Conservation (phyloP, 2,888 invertebrate species). For the Synanthedon vespiformis region DNA sequence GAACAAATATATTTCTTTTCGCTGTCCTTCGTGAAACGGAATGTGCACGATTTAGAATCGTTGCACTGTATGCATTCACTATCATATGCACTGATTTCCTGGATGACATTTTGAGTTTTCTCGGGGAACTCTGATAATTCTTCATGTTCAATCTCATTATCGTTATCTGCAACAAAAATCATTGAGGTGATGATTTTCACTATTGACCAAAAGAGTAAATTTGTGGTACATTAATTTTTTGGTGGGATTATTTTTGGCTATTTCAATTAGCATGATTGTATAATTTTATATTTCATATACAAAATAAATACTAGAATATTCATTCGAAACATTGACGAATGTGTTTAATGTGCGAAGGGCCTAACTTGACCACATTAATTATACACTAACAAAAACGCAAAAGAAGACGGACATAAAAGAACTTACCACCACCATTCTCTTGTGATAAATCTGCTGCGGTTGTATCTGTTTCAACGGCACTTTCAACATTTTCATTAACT, state of each 20-base stretch:
- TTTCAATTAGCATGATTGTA: too few relatives aligned
- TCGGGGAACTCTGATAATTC: constrained; percentile 52
- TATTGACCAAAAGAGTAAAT: too few relatives aligned
- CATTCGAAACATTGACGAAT: too few relatives aligned
- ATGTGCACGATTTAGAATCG: constrained; percentile 32
- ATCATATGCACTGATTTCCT: constrained; percentile 42
- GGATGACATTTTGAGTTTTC: constrained; percentile 38
- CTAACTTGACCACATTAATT: too few relatives aligned
- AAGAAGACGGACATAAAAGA: background rate
- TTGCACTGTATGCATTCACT: constrained; percentile 60
- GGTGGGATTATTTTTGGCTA: too few relatives aligned
- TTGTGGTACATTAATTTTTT: too few relatives aligned
- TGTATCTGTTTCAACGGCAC: constrained; percentile 19
- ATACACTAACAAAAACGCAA: too few relatives aligned
- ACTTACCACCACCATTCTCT: constrained; percentile 35
- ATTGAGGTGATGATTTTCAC: too few relatives aligned
- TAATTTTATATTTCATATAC: too few relatives aligned
- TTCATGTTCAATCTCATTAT: constrained; percentile 55
- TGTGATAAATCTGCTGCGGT: constrained; percentile 26
- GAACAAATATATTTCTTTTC: constrained; percentile 52
- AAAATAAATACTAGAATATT: too few relatives aligned
- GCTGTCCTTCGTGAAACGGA: constrained; percentile 34
- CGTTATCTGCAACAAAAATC: constrained; percentile 44
- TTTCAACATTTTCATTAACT: constrained; percentile 17
- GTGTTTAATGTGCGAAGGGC: too few relatives aligned